These are phyloP conservation scores for Oasisia sp. DNA, from an alignment of 2,888 invertebrate genomes.

Conservation along the genomic window DNA sequence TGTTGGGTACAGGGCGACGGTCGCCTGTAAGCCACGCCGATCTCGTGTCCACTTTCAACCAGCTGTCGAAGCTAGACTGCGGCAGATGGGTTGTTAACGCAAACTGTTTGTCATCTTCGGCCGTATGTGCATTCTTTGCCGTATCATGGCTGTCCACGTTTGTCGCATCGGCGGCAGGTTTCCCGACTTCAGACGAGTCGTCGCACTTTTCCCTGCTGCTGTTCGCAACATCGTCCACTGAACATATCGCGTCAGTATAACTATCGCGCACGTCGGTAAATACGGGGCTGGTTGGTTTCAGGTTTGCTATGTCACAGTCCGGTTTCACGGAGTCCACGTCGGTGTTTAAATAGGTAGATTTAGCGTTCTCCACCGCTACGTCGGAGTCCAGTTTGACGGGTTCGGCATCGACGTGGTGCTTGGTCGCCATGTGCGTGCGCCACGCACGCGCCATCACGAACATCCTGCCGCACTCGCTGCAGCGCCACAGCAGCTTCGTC, in stretches of 20 bases:
- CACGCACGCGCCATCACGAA: not conserved
- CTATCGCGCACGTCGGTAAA: not conserved
- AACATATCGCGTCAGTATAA: not conserved
- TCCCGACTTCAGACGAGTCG: not conserved
- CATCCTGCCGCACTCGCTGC: not conserved
- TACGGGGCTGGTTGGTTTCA: not conserved
- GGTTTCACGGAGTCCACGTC: not conserved
- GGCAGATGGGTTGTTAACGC: not conserved
- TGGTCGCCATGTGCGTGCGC: not conserved
- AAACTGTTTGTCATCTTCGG: not conserved
- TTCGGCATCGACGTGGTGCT: not conserved
- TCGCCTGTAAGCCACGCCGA: not conserved
- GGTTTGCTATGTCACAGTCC: not conserved
- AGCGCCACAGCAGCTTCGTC: not conserved
- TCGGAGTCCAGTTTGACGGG: not conserved
- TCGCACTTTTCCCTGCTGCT: too few relatives aligned
- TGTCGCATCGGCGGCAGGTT: not conserved
- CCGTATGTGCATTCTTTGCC: not conserved
- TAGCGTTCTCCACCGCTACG: not conserved
- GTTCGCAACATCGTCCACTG: not conserved
- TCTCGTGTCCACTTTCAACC: not conserved
- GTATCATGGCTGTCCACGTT: not conserved
- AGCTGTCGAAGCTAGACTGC: not conserved
- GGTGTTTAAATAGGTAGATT: not conserved
- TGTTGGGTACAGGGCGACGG: not conserved